Evolutionary conservation across 2,888 invertebrate genomes (phyloP).

Genomic region (Yponomeuta plumbellus): DNA sequence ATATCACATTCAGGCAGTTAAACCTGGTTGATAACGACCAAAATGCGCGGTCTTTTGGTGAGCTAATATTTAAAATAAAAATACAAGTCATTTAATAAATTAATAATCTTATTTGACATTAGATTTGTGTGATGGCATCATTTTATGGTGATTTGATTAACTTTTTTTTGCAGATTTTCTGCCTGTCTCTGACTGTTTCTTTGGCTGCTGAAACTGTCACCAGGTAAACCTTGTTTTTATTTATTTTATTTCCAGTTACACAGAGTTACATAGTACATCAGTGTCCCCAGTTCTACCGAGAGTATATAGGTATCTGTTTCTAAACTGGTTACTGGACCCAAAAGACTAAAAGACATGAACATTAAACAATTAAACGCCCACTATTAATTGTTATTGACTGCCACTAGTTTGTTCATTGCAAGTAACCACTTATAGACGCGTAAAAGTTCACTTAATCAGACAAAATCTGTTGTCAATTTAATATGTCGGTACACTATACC

Average conservation of each 20-base stretch:
- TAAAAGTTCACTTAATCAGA: too few species aligned
- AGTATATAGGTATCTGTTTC: too few species aligned
- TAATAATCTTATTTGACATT: neutral
- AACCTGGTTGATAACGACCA: conserved; percentile 50
- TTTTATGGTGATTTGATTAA: neutral
- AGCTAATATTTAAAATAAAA: conserved; percentile 26
- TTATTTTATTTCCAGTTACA: neutral
- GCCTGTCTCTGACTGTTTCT: conserved; percentile 49
- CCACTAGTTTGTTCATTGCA: too few species aligned
- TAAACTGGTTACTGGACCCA: too few species aligned
- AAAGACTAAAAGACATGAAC: too few species aligned
- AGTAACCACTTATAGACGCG: too few species aligned
- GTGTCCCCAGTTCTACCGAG: too few species aligned
- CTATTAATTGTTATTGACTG: too few species aligned
- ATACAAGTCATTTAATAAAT: conserved; percentile 2
- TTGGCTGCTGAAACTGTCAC: conserved; percentile 41
- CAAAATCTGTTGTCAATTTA: too few species aligned
- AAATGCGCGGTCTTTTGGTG: conserved; percentile 64
- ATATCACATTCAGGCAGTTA: conserved; percentile 58
- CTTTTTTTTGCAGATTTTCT: conserved; percentile 45
- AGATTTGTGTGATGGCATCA: neutral
- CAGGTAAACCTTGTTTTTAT: neutral
- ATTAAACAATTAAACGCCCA: too few species aligned
- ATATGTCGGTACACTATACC: too few species aligned
- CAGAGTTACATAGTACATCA: too few species aligned